Conservation (phyloP, 1,140 invertebrate species). For the Bombyx mandarina region DNA sequence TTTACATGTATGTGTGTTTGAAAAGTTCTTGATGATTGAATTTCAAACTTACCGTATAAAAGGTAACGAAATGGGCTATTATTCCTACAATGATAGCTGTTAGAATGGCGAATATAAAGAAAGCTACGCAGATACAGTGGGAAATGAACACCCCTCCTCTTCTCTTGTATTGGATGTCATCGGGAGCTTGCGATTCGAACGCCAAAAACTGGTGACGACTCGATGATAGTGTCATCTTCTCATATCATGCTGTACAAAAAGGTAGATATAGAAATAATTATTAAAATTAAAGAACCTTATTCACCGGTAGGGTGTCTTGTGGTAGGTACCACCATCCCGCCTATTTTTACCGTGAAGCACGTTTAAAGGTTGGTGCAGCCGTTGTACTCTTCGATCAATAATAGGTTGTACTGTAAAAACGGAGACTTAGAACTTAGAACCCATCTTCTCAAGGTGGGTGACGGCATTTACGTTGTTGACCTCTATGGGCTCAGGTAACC, state of each 20-base stretch:
- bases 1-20: too few species aligned
- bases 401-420: too few species aligned
- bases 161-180: conserved; percentile 49
- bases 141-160: conserved; percentile 61
- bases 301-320: too few species aligned
- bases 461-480: too few species aligned
- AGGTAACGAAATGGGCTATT: conserved; percentile 58
- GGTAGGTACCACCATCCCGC: too few species aligned
- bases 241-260: conserved; percentile 36
- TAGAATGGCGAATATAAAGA: conserved; percentile 40
- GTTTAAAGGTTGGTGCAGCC: too few species aligned
- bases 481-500: too few species aligned
- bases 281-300: background rate
- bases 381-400: too few species aligned
- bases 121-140: conserved; percentile 40
- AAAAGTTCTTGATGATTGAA: too few species aligned
- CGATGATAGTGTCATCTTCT: conserved; percentile 51
- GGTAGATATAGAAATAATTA: too few species aligned
- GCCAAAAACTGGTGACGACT: conserved; percentile 67
- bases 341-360: background rate
- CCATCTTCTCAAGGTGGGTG: too few species aligned
- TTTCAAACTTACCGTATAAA: conserved; percentile 36
- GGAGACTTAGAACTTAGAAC: too few species aligned
- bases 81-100: conserved; percentile 49
- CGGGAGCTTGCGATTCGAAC: conserved; percentile 46